phyloP scores from a whole-genome alignment of 2,888 invertebrate species.

The Rapana venosa region DNA sequence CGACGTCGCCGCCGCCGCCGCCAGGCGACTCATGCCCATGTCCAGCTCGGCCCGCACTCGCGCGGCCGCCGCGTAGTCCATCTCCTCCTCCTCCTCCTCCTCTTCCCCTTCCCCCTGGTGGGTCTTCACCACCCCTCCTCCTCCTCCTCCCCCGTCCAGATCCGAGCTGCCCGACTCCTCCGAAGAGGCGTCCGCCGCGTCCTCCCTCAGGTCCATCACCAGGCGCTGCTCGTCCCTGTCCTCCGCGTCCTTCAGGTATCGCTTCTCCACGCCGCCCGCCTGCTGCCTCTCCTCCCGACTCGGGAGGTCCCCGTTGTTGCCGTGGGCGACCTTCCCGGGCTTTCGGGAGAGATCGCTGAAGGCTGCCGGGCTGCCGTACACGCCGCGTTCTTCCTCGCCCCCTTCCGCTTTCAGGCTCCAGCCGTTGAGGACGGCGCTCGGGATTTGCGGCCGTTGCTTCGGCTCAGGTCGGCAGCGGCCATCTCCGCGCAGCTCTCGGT shows the following conservation, averaged over 20 bases:
- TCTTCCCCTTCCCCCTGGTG: background rate
- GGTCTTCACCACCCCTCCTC: background rate
- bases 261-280: background rate
- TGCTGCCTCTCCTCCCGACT: conserved; percentile 39
- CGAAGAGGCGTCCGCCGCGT: conserved; percentile 30
- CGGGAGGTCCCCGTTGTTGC: background rate
- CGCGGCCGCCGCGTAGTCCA: conserved; percentile 7
- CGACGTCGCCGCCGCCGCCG: background rate
- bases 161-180: conserved; percentile 29
- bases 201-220: conserved; percentile 21
- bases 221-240: background rate
- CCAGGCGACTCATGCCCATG: conserved; percentile 15
- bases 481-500: conserved; percentile 1
- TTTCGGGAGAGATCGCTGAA: conserved; percentile 31
- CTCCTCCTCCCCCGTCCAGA: background rate
- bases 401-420: conserved; percentile 15
- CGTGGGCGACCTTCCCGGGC: too few relatives aligned
- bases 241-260: conserved; percentile 19
- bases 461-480: background rate
- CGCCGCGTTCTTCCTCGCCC: conserved; percentile 34
- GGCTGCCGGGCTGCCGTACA: conserved; percentile 13
- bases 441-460: conserved; percentile 14
- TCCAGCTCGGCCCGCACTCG: conserved; percentile 10
- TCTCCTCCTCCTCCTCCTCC: conserved; percentile 22
- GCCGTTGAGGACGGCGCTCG: background rate